Conservation (phyloP, 1,140 invertebrate species). For the Bombus fervidus region DNA sequence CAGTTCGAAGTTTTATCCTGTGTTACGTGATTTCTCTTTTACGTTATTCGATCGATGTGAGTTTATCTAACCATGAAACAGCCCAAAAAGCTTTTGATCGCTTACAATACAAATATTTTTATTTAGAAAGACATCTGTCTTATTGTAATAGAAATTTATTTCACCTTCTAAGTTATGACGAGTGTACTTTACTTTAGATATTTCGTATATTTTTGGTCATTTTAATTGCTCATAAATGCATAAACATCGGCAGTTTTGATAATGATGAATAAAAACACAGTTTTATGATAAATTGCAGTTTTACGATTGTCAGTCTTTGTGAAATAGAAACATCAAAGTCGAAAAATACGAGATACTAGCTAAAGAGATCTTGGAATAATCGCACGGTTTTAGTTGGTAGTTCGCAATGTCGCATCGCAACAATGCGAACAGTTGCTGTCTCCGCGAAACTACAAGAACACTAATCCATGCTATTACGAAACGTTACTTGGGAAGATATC, state of each 20-base stretch:
- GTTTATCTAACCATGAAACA: neutral
- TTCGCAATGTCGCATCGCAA: neutral
- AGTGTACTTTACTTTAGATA: neutral
- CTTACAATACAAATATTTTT: neutral
- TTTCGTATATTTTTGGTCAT: neutral
- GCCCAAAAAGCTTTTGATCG: neutral
- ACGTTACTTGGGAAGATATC: constrained; percentile 17
- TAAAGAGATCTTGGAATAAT: neutral
- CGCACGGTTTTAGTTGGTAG: neutral
- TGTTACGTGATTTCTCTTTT: neutral
- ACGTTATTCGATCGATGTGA: neutral
- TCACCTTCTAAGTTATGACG: neutral
- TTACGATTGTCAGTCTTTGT: neutral
- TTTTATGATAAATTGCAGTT: too few relatives aligned
- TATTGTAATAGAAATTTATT: neutral
- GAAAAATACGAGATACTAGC: neutral
- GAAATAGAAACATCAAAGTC: neutral
- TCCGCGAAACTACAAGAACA: constrained; percentile 26
- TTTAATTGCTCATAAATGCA: neutral
- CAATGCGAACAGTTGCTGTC: constrained; percentile 2
- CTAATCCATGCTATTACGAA: constrained; percentile 41
- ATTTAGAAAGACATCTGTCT: neutral
- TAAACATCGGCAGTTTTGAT: too few relatives aligned
- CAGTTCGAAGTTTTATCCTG: neutral
- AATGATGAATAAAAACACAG: too few relatives aligned